Conservation (phyloP, 1,140 invertebrate genomes). For the Saccostrea echinata region DNA sequence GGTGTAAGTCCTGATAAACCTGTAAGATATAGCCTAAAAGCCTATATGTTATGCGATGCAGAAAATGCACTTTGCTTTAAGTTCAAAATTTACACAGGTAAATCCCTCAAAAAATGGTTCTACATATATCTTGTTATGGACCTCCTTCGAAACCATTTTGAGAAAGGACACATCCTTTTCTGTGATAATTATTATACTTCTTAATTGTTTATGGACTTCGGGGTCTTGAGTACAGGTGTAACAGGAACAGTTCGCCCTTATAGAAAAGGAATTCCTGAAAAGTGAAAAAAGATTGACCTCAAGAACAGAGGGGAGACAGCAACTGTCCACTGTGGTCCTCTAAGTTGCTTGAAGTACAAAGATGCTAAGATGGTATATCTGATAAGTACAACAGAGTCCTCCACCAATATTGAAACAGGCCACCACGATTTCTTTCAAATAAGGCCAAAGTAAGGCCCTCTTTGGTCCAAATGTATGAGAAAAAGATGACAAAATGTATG, state of each 20-base stretch:
- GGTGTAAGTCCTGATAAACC: slow-evolving; percentile 67
- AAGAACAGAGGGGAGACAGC: slow-evolving; percentile 14
- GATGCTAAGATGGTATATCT: not conserved
- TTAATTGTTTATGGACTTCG: slow-evolving; percentile 36
- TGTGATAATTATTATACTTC: slow-evolving; percentile 46
- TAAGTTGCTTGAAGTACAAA: slow-evolving; percentile 6
- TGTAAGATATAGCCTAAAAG: slow-evolving; percentile 66
- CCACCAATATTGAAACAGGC: no score
- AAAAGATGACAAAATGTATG: not conserved
- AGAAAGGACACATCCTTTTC: slow-evolving; percentile 41
- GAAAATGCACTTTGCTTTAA: slow-evolving; percentile 57
- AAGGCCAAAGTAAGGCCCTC: not conserved
- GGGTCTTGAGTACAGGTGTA: slow-evolving; percentile 16
- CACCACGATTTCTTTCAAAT: not conserved
- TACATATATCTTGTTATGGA: no score
- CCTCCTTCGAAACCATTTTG: slow-evolving; percentile 38
- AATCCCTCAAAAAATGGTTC: slow-evolving; percentile 40
- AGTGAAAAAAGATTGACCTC: not conserved
- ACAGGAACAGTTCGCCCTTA: not conserved
- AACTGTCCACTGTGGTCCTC: not conserved
- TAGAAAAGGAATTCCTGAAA: slow-evolving; percentile 33
- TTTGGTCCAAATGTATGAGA: not conserved
- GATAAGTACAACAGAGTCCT: no score
- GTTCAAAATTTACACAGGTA: slow-evolving; percentile 60
- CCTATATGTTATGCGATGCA: slow-evolving; percentile 58